phyloP scores from a whole-genome alignment of 1,140 invertebrate genomes.

The Goniozus legneri region DNA sequence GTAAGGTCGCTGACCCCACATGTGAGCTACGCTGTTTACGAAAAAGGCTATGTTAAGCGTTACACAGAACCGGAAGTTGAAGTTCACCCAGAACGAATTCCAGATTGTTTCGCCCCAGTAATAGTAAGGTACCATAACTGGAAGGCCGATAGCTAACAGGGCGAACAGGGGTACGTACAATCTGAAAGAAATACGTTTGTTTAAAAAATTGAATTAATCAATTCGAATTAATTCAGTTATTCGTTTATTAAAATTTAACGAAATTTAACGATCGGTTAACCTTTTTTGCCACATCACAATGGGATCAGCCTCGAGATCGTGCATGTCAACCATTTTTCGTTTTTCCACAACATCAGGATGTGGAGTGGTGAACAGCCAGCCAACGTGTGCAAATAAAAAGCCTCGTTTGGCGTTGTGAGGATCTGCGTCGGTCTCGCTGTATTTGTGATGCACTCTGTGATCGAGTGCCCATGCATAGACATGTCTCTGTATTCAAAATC shows the following conservation, averaged over 20 bases:
- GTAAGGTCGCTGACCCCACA: slow-evolving; percentile 86
- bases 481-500: slow-evolving; percentile 63
- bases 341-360: slow-evolving; percentile 76
- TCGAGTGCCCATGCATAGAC: slow-evolving; percentile 77
- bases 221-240: no score
- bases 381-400: slow-evolving; percentile 79
- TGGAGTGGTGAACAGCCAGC: slow-evolving; percentile 74
- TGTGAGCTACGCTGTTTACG: slow-evolving; percentile 89
- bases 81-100: slow-evolving; percentile 80
- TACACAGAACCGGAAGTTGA: slow-evolving; percentile 76
- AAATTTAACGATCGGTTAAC: slow-evolving; percentile 45
- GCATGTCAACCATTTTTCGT: slow-evolving; percentile 73
- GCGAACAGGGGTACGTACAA: slow-evolving; percentile 74
- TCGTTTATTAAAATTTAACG: no score
- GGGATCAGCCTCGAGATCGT: slow-evolving; percentile 78
- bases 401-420: slow-evolving; percentile 78
- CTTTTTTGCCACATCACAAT: slow-evolving; percentile 84
- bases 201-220: no score
- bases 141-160: slow-evolving; percentile 73
- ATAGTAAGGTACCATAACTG: slow-evolving; percentile 74
- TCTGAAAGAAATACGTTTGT: slow-evolving; percentile 49
- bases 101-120: slow-evolving; percentile 79
- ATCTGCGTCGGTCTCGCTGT: slow-evolving; percentile 77
- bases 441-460: slow-evolving; percentile 81
- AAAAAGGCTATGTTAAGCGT: slow-evolving; percentile 89